Conservation (phyloP, 2,113 vertebrate genomes). For the Serinus canaria region DNA sequence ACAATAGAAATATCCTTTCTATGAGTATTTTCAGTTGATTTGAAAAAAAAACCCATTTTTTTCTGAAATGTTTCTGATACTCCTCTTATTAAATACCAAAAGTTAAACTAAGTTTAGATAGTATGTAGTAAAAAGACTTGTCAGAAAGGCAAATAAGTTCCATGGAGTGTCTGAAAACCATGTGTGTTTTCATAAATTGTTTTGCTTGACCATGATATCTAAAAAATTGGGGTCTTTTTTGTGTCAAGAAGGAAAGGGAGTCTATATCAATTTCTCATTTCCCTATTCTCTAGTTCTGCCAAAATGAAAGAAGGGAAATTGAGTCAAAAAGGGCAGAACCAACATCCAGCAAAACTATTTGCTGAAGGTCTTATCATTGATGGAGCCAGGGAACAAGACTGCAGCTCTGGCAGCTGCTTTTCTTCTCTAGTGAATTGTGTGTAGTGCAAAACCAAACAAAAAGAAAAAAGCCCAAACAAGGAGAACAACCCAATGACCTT, state of each 20-base stretch:
- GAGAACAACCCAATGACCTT: accelerated
- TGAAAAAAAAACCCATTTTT: accelerated
- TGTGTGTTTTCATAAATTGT: accelerated
- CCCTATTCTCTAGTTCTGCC: neutral
- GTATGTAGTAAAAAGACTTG: neutral
- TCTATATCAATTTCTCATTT: neutral
- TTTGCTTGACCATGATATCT: neutral
- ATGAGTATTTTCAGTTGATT: neutral
- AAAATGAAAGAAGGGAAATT: neutral
- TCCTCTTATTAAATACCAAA: neutral
- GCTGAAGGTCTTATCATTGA: neutral
- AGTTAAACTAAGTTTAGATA: neutral
- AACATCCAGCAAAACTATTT: neutral
- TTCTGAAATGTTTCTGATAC: neutral
- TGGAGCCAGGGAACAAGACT: neutral
- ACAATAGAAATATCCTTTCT: neutral
- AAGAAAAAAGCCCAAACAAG: neutral
- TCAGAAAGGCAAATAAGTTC: neutral
- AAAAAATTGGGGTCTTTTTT: neutral
- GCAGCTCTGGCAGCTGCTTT: neutral
- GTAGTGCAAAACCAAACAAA: neutral
- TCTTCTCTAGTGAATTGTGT: neutral
- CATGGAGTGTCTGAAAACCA: neutral
- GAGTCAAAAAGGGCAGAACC: neutral
- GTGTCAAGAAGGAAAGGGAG: neutral